A percentile compares a stretch with the other conserved stretches of the same genome.
phyloP scores from a whole-genome alignment of 2,797 vertebrate species.

The Adelosebastes latens region DNA sequence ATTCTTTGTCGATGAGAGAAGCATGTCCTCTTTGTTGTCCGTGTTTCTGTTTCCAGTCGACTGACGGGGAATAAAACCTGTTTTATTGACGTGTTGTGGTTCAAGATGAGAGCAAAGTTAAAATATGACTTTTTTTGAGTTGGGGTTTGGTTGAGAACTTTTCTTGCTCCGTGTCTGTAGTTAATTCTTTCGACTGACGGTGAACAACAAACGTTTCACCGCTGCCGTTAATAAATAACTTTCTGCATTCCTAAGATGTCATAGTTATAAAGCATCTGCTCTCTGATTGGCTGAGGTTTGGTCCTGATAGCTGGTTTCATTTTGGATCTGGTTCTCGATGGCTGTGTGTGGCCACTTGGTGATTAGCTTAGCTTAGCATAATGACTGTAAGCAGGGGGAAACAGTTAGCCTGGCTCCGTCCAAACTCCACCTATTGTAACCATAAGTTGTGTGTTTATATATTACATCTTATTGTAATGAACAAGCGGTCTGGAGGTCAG shows the following conservation, averaged over 20 bases:
- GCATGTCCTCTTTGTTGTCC: not conserved
- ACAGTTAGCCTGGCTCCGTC: not conserved
- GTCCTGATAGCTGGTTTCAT: too few relatives aligned
- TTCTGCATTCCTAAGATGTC: not conserved
- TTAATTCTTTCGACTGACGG: not conserved
- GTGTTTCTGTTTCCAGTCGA: not conserved
- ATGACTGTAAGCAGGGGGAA: not conserved
- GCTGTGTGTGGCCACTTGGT: not conserved
- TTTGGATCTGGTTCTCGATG: not conserved
- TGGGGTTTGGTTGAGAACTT: too few relatives aligned
- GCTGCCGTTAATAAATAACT: not conserved
- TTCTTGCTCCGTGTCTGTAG: too few relatives aligned
- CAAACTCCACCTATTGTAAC: rapidly evolving
- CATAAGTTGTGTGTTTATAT: not conserved
- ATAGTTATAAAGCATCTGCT: not conserved
- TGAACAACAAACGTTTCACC: not conserved
- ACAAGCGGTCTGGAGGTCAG: not conserved
- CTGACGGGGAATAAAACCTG: not conserved
- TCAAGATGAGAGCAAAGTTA: not conserved
- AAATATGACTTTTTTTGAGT: not conserved
- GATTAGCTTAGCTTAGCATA: not conserved
- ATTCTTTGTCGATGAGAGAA: not conserved
- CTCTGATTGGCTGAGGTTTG: not conserved
- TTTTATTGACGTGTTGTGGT: too few relatives aligned
- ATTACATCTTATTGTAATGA: not conserved